A percentile compares a stretch with the other conserved stretches of the same genome.
Evolutionary conservation across 2,113 vertebrate species (phyloP).

Genomic region (Heptranchias perlo): DNA sequence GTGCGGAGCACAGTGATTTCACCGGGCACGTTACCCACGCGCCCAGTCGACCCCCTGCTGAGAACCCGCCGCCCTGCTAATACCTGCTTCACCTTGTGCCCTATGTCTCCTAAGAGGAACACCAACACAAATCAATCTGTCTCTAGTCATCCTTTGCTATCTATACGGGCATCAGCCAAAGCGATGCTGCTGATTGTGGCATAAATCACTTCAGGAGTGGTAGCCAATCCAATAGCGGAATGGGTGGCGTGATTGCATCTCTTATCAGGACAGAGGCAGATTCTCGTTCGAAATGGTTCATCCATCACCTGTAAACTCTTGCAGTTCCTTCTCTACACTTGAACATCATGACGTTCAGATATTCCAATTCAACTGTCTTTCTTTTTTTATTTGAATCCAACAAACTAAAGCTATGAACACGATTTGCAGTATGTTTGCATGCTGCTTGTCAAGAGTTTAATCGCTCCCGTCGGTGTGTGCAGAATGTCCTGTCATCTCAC

Average conservation of each 20-base stretch:
- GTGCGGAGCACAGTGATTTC: too few relatives aligned
- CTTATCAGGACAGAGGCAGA: not conserved
- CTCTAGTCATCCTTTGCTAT: not conserved
- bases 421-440: constrained; percentile 5
- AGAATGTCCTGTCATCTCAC: not conserved
- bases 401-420: not conserved
- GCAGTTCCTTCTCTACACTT: not conserved
- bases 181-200: not conserved
- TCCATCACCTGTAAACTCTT: not conserved
- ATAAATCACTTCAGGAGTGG: not conserved
- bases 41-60: too few relatives aligned
- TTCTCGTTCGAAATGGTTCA: not conserved
- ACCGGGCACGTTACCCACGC: too few relatives aligned
- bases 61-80: too few relatives aligned
- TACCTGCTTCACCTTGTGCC: too few relatives aligned
- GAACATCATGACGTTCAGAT: not conserved
- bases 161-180: not conserved
- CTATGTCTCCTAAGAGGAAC: not conserved
- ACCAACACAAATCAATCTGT: not conserved
- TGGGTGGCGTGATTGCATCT: not conserved
- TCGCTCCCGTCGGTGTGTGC: not conserved
- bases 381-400: not conserved
- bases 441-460: not conserved
- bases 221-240: not conserved
- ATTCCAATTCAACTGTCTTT: not conserved